Base-by-base conservation (phyloP, 2,888 invertebrate species). In the Drosophila diplacantha region DNA sequence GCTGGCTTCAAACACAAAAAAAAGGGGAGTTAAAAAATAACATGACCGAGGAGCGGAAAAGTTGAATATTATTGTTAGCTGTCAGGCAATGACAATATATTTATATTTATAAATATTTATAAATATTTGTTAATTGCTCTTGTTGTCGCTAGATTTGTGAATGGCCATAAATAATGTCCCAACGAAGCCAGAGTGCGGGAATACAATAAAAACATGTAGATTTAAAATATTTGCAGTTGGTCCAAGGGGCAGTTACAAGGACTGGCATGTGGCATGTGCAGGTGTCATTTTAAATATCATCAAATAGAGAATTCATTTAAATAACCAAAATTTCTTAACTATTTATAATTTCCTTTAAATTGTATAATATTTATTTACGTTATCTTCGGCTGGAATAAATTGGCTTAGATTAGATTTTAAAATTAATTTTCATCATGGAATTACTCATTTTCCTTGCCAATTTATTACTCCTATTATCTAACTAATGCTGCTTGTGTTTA, bases 111-210 rank as follows among this genome's bases (percentile, higher is more conserved):
- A 66, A 67, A 65, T 65, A 63, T 65, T 51, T 65, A 65, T 65
- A 46, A 68, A 51, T 68, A 65, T 65, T 59, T 65, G 69, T 51
- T 65, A 68, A 65, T 58, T 60, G 52, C 38, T 57, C 38, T 39
- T 49, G 58, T 55, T 68, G 52, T 55, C 65, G 47, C 9, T 29
- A 32, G 34, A 44, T 64, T 64, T 49, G 32, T 50, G 39, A 58
- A 51, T 22, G 51, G 29, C 39, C 38, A 47, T 41, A 59, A 67
- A 65, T 58, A 47, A 67, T 51, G 46, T 8, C 31, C 31, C 29
- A 43, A 14, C 38, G 29, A 20, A 14, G 22, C 24, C 9, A 7
- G 12, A 31, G 31, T 32, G 29, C 29, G 24, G 31, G 31, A 12
- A 32, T 7, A 20, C 5, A 20, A n/a, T 29, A 22, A 22, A 56